These are phyloP conservation scores for Drosophila erecta DNA, from an alignment of 1,140 invertebrate genomes.

Conservation along the genomic window DNA sequence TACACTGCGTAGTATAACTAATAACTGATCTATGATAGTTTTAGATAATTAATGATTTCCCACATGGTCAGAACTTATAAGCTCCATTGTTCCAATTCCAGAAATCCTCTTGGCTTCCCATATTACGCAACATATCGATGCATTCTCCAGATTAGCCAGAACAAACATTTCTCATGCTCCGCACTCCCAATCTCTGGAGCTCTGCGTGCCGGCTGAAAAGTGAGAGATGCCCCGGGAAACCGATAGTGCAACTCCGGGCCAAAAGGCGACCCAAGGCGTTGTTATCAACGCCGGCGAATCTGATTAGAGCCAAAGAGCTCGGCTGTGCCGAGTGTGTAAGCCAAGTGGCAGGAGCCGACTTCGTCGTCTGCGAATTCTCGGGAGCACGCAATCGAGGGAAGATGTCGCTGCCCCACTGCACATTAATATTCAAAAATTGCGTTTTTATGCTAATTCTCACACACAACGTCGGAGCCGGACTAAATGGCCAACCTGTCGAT, in stretches of 20 bases:
- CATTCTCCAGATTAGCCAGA: conserved; percentile 60
- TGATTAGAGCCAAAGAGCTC: conserved; percentile 36
- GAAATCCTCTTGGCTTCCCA: conserved; percentile 22
- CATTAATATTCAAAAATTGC: conserved; percentile 84
- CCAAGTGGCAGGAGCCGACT: conserved; percentile 66
- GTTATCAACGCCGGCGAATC: conserved; percentile 62
- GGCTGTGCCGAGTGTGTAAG: conserved; percentile 50
- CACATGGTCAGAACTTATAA: no score
- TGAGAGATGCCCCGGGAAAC: conserved; percentile 42
- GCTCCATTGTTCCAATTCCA: background rate
- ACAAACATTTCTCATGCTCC: conserved; percentile 71
- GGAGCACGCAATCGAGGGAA: conserved; percentile 61
- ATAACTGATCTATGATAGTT: no score
- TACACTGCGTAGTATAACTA: no score
- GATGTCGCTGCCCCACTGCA: conserved; percentile 60
- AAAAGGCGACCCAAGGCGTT: conserved; percentile 45
- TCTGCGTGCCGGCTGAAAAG: conserved; percentile 55
- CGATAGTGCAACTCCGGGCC: conserved; percentile 48
- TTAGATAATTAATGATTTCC: background rate
- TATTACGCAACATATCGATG: conserved; percentile 58
- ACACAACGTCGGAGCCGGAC: conserved; percentile 34
- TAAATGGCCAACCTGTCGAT: conserved; percentile 79
- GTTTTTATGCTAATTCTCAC: conserved; percentile 84
- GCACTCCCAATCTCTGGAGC: conserved; percentile 26
- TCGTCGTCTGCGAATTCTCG: conserved; percentile 19